Evolutionary conservation across 2,888 invertebrate species (phyloP).

Genomic region (Pachycephus smyrnensis): DNA sequence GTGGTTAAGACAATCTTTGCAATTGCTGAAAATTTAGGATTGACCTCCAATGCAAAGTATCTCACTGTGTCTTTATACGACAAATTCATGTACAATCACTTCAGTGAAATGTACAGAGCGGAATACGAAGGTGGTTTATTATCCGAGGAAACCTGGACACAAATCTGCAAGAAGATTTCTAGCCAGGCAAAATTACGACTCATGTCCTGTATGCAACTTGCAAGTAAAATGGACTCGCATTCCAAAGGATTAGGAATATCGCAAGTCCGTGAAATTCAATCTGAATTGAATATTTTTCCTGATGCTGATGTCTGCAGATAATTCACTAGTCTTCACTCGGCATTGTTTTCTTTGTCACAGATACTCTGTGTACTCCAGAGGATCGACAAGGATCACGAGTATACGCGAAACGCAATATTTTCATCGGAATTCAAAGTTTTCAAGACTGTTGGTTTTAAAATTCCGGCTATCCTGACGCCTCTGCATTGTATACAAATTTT

Average conservation of each 20-base stretch:
- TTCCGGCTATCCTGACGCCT: conserved; percentile 40
- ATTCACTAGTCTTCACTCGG: neutral
- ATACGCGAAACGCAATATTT: conserved; percentile 38
- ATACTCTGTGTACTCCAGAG: conserved; percentile 40
- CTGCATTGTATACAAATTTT: conserved; percentile 46
- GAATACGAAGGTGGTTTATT: conserved; percentile 9
- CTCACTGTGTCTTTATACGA: conserved; percentile 57
- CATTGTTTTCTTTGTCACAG: conserved; percentile 30
- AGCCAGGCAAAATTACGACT: conserved; percentile 47
- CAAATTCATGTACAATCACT: conserved; percentile 50
- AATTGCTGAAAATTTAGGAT: conserved; percentile 44
- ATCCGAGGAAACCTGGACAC: conserved; percentile 31
- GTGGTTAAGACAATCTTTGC: conserved; percentile 47
- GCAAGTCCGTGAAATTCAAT: conserved; percentile 34
- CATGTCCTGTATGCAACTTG: conserved; percentile 57
- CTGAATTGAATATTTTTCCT: neutral
- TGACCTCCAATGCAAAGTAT: conserved; percentile 50
- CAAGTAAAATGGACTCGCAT: conserved; percentile 57
- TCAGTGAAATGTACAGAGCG: conserved; percentile 40
- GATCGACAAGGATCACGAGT: conserved; percentile 44
- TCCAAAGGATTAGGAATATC: conserved; percentile 38
- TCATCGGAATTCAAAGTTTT: conserved; percentile 52
- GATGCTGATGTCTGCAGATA: neutral
- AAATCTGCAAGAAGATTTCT: conserved; percentile 38
- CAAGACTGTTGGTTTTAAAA: conserved; percentile 44